Conservation (phyloP, 2,888 invertebrate genomes). For the Amaurobius ferox region DNA sequence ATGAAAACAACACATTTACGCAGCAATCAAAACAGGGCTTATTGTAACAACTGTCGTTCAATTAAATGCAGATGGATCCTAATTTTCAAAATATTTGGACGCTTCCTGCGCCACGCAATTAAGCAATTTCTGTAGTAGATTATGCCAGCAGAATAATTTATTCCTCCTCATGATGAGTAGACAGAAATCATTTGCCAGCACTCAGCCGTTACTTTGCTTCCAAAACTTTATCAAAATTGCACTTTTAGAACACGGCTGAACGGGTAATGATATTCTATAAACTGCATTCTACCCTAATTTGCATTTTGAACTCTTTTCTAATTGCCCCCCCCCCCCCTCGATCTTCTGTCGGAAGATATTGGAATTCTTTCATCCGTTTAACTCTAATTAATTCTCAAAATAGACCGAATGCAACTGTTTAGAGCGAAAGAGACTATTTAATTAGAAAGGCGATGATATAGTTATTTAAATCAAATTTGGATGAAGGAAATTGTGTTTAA, state of each 20-base stretch:
- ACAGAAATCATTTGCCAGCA: slow-evolving; percentile 1
- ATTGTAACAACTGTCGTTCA: slow-evolving; percentile 14
- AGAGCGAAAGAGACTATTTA: neutral
- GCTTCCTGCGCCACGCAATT: slow-evolving; percentile 10
- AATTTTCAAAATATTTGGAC: slow-evolving; percentile 13
- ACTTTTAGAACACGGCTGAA: slow-evolving; percentile 1
- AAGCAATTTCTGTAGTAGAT: slow-evolving; percentile 7
- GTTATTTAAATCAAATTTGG: too few relatives aligned
- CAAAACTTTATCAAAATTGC: slow-evolving; percentile 8
- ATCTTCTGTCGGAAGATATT: neutral
- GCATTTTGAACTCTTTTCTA: neutral
- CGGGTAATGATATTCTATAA: slow-evolving; percentile 10
- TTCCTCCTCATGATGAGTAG: neutral
- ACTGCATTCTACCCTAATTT: neutral
- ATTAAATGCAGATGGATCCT: neutral
- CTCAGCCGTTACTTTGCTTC: neutral
- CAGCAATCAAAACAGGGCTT: slow-evolving; percentile 8
- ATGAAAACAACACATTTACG: slow-evolving; percentile 1
- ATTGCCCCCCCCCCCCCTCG: neutral
- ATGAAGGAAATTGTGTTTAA: too few relatives aligned
- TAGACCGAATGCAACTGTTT: neutral
- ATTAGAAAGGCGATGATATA: too few relatives aligned
- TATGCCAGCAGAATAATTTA: neutral
- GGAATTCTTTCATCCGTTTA: slow-evolving; percentile 3
- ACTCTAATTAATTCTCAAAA: neutral